phyloP scores from a whole-genome alignment of 2,888 invertebrate genomes.

The Eilema griseolum region DNA sequence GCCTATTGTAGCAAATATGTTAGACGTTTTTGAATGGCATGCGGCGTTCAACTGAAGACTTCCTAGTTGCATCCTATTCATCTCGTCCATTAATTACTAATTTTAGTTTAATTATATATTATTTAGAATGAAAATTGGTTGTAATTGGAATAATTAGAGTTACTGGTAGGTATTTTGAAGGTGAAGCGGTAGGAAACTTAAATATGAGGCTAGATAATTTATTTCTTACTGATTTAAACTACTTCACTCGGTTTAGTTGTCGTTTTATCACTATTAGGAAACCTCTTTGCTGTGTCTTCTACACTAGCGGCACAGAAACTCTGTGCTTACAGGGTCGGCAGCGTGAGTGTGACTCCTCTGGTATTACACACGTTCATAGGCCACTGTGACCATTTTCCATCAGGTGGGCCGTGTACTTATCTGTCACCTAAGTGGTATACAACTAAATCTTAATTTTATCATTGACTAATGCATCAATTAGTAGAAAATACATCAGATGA shows the following conservation, averaged over 20 bases:
- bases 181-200: background rate
- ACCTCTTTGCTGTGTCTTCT: no score
- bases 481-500: no score
- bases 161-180: background rate
- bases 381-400: no score
- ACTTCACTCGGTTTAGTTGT: background rate
- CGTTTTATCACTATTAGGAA: background rate
- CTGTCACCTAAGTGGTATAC: no score
- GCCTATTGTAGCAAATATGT: background rate
- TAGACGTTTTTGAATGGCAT: background rate
- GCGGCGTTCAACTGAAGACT: background rate
- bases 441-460: no score
- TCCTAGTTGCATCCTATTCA: slow-evolving; percentile 9
- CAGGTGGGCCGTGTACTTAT: no score
- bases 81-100: background rate
- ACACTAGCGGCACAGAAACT: no score
- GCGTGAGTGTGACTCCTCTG: no score
- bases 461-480: no score
- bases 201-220: background rate
- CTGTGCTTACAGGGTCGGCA: no score
- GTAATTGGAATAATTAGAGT: background rate
- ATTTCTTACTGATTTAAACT: background rate
- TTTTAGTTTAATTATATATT: slow-evolving; percentile 1
- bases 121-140: background rate
- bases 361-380: no score